Percentiles rank a stretch among this genome's conserved stretches.
phyloP scores from a whole-genome alignment of 2,888 invertebrate genomes.

The Neocrepidodera transversa region DNA sequence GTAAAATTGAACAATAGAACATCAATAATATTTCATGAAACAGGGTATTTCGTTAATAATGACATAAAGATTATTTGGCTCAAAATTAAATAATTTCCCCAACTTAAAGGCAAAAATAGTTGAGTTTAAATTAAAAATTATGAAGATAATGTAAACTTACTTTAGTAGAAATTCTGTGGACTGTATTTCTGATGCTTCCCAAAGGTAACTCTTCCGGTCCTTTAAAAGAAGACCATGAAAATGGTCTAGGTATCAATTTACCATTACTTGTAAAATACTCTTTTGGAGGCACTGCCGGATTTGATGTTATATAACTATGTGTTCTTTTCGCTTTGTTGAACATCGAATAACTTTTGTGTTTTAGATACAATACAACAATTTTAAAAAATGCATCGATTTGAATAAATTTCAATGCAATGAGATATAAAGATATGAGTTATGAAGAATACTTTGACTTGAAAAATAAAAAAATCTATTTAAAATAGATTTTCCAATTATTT shows the following conservation, averaged over 20 bases:
- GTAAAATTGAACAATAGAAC: no score
- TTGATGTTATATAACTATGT: background rate
- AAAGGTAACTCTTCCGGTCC: background rate
- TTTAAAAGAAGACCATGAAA: conserved; percentile 17
- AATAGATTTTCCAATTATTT: no score
- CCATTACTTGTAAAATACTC: conserved; percentile 23
- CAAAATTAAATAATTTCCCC: no score
- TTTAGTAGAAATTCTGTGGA: background rate
- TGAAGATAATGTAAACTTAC: no score
- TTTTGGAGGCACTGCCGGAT: conserved; percentile 5
- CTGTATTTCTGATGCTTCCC: background rate
- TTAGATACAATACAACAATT: background rate
- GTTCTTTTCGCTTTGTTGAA: conserved; percentile 4
- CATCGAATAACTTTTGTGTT: background rate
- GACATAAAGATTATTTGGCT: no score
- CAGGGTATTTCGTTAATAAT: no score
- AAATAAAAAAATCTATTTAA: no score
- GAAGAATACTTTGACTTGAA: no score
- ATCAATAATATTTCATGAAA: no score
- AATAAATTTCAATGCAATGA: background rate
- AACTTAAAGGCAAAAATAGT: no score
- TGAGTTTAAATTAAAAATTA: no score
- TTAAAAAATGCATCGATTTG: background rate
- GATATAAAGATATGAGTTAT: background rate
- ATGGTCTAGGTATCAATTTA: conserved; percentile 17